Conservation (phyloP, 2,113 vertebrate genomes). For the Drymodes brunneopygia region DNA sequence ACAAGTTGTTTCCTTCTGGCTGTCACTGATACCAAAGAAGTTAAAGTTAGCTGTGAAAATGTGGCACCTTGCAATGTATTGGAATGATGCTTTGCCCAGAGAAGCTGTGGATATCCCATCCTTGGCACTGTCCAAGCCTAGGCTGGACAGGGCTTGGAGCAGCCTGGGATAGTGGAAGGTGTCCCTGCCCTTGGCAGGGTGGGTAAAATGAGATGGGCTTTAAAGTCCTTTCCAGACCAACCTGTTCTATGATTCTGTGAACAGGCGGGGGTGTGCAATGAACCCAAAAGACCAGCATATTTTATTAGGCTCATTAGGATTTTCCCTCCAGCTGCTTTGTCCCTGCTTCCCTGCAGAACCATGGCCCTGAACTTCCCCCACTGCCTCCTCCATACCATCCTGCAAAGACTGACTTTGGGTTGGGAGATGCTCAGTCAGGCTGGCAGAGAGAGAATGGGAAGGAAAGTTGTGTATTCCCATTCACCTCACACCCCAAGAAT, state of each 20-base stretch:
- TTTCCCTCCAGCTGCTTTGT: not conserved
- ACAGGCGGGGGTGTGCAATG: not conserved
- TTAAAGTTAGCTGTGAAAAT: not conserved
- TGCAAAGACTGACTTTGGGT: not conserved
- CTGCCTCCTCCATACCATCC: not conserved
- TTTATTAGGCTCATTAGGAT: not conserved
- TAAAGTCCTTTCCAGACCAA: not conserved
- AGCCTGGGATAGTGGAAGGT: rapidly evolving
- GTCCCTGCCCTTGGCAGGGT: not conserved
- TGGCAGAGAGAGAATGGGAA: not conserved
- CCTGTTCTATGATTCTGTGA: not conserved
- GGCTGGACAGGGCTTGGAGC: not conserved
- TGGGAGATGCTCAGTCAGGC: not conserved
- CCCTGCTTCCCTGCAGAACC: not conserved
- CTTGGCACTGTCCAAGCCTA: not conserved
- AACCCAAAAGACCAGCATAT: not conserved
- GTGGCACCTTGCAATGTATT: not conserved
- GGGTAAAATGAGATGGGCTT: not conserved
- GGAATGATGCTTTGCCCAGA: not conserved
- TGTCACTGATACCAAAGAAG: not conserved
- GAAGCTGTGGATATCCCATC: not conserved
- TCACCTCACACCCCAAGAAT: conserved; percentile 20
- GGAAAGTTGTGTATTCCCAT: not conserved
- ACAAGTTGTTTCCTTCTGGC: not conserved
- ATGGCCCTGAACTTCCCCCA: not conserved